A percentile compares a stretch with the other conserved stretches of the same genome.
These are phyloP conservation scores for Drosophila paramelanica DNA, from an alignment of 2,888 invertebrate species.

Conservation along the genomic window DNA sequence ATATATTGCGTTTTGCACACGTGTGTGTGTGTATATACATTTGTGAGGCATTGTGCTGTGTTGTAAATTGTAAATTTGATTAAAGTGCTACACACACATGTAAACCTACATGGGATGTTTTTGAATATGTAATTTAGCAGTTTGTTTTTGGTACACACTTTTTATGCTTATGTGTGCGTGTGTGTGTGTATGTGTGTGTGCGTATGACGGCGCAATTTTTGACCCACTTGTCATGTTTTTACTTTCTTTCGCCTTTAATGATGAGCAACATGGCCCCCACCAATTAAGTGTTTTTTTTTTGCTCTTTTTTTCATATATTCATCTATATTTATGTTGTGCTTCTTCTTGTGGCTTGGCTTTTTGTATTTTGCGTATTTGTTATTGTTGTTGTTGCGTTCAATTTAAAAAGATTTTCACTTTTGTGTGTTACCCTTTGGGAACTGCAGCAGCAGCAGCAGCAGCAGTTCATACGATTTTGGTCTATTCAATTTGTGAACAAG, in stretches of 20 bases:
- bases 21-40: slow-evolving; percentile 4
- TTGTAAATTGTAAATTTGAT: slow-evolving; percentile 52
- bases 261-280: slow-evolving; percentile 38
- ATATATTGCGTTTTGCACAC: not conserved
- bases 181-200: slow-evolving; percentile 21
- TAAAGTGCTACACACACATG: slow-evolving; percentile 30
- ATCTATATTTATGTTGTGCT: not conserved
- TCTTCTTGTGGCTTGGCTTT: slow-evolving; percentile 4
- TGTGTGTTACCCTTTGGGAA: slow-evolving; percentile 46
- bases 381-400: slow-evolving; percentile 12
- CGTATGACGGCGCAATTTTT: slow-evolving; percentile 64
- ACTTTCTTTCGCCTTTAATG: slow-evolving; percentile 73
- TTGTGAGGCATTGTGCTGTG: slow-evolving; percentile 5
- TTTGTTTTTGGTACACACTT: slow-evolving; percentile 3
- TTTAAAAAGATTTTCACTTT: slow-evolving; percentile 65
- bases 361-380: slow-evolving; percentile 34
- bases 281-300: slow-evolving; percentile 19
- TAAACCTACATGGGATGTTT: slow-evolving; percentile 14
- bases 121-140: slow-evolving; percentile 18
- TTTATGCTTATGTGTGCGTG: slow-evolving; percentile 6
- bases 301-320: slow-evolving; percentile 3
- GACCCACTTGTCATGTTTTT: slow-evolving; percentile 75
- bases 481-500: slow-evolving; percentile 28
- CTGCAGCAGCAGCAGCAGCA: slow-evolving; percentile 8
- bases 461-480: slow-evolving; percentile 2